Evolutionary conservation across 2,113 vertebrate genomes (phyloP), one percentile per base, ranked within the genome.

Genomic region (Percopsis transmontana): DNA sequence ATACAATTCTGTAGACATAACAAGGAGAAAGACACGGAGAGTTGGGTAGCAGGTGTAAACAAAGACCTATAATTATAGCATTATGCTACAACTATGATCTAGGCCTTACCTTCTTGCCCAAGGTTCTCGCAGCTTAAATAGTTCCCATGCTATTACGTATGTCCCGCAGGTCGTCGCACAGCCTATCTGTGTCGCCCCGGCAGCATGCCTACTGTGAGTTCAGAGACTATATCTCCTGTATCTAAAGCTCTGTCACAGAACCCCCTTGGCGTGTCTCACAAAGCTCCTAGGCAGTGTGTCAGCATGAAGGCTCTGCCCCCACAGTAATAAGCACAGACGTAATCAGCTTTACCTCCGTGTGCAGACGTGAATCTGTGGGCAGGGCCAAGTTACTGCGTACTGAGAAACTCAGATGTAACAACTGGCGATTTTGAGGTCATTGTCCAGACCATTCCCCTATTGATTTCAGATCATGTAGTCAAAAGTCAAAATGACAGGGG

Each of bases 311-410:
- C 65, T 62, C 72, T 66, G 64, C 72, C 72, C 79, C 58, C 41
- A 19, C 69, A 76, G 68, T 55, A 70, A 80, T 66, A 75, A 82
- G 75, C 62, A 81, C 74, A 65, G 74, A 77, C 79, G 85, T 91
- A 90, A 92, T 87, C 87, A 81, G 90, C 87, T 90, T 89, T 86
- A 72, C 55, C 79, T 87, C 78, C 72, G 62, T 72, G 66, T 73
- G 83, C 76, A 72, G 77, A 74, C 85, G 70, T 62, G 82, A 83
- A 77, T 78, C 72, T 62, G 77, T 82, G 81, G 85, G 87, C 23
- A 70, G 74, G 76, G 71, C 75, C 70, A 77, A 13, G 21, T 40
- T 66, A 73, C 51, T 74, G 12, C 14, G 40, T 41, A 12, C 68
- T 18, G 40, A 12, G 15, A 12, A 45, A 16, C 12, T 12, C 3